phyloP scores from a whole-genome alignment of 2,797 vertebrate species.

The Coccyzus lansbergi region DNA sequence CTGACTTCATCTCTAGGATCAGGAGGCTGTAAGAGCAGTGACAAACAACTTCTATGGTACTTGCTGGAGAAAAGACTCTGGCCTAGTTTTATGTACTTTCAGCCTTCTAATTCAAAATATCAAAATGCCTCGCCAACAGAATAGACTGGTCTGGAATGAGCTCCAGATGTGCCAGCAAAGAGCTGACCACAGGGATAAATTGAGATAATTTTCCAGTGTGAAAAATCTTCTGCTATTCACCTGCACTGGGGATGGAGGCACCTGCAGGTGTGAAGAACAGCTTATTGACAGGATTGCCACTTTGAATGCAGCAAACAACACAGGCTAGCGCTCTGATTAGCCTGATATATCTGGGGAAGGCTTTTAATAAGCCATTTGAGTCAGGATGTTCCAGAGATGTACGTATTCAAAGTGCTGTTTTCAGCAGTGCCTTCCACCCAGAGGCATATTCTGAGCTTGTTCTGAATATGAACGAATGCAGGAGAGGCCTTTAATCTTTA shows the following conservation, averaged over 20 bases:
- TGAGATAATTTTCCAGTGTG: neutral
- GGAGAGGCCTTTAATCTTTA: conserved; percentile 16
- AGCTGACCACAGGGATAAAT: neutral
- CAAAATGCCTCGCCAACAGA: neutral
- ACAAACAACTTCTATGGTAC: neutral
- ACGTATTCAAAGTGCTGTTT: conserved; percentile 50
- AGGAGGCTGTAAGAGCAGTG: neutral
- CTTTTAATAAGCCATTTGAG: conserved; percentile 54
- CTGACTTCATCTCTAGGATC: neutral
- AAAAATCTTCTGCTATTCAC: neutral
- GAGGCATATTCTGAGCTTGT: conserved; percentile 33
- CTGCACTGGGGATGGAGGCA: neutral
- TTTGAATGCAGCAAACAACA: conserved; percentile 8
- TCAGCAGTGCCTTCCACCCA: conserved; percentile 55
- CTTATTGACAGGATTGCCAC: neutral
- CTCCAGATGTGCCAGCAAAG: neutral
- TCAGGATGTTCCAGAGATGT: conserved; percentile 42
- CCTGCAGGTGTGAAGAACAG: conserved; percentile 11
- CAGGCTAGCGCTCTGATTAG: conserved; percentile 2
- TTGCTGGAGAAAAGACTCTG: neutral
- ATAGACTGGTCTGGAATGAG: neutral
- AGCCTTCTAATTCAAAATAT: neutral
- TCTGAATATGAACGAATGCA: conserved; percentile 7
- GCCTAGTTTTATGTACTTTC: neutral
- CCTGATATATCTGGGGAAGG: conserved; percentile 47